Conservation (phyloP, 2,888 invertebrate species). For the Archips crataeganus region DNA sequence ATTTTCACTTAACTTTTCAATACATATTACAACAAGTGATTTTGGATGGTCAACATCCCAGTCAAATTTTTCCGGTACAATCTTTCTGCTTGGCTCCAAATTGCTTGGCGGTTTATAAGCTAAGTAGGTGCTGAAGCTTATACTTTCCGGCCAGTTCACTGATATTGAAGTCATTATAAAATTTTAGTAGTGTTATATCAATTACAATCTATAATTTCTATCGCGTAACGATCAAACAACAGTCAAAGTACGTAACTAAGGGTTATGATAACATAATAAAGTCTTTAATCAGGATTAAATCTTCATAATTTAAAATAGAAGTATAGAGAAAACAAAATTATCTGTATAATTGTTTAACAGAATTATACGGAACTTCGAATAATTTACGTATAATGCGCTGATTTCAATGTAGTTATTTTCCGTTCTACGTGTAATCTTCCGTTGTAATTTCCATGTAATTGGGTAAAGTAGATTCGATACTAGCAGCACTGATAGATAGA, state of each 20-base stretch:
- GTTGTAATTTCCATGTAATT: neutral
- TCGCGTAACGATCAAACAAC: slow-evolving; percentile 25
- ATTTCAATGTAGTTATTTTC: too few species aligned
- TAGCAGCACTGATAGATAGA: neutral
- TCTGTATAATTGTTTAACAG: too few species aligned
- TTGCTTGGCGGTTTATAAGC: slow-evolving; percentile 71
- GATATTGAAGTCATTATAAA: neutral
- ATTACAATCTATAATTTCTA: neutral
- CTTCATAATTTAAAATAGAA: neutral
- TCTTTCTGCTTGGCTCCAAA: slow-evolving; percentile 71
- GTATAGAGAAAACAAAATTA: neutral
- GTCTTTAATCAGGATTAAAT: too few species aligned
- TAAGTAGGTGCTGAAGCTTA: slow-evolving; percentile 71
- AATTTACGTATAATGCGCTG: too few species aligned
- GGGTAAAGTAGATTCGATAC: neutral
- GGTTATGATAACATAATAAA: neutral
- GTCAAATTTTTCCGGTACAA: slow-evolving; percentile 81
- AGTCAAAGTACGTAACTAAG: slow-evolving; percentile 10
- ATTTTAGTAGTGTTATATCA: neutral
- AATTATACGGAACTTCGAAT: too few species aligned
- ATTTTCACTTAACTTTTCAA: slow-evolving; percentile 76
- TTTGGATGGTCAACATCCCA: slow-evolving; percentile 82
- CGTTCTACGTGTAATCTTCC: too few species aligned
- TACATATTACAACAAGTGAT: slow-evolving; percentile 75
- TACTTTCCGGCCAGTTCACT: slow-evolving; percentile 71